These are phyloP conservation scores for Drosophila affinis DNA, from an alignment of 2,888 invertebrate species.

Conservation along the genomic window DNA sequence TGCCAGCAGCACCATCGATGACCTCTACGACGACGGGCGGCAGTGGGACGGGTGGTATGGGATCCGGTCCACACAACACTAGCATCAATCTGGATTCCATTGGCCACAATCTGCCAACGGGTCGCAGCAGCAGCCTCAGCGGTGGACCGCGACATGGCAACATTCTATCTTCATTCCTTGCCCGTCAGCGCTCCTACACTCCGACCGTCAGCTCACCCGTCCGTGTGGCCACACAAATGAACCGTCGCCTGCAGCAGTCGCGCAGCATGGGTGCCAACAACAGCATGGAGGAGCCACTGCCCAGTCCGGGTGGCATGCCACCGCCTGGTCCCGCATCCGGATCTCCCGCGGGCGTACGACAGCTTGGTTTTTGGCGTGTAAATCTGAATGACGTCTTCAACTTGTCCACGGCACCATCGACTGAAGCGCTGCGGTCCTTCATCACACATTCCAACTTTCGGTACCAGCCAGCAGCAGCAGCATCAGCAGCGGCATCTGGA, in stretches of 20 bases:
- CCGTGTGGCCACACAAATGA: conserved; percentile 54
- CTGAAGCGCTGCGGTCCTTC: conserved; percentile 78
- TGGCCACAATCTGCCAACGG: conserved; percentile 17
- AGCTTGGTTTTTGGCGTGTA: conserved; percentile 76
- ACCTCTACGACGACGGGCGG: conserved; percentile 42
- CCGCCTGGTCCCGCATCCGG: conserved; percentile 10
- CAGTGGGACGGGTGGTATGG: conserved; percentile 13
- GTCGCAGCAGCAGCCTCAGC: conserved; percentile 37
- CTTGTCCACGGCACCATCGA: conserved; percentile 76
- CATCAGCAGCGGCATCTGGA: conserved; percentile 23
- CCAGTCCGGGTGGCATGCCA: conserved; percentile 3
- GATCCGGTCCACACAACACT: conserved; percentile 29
- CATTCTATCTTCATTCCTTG: conserved; percentile 60
- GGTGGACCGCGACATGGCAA: conserved; percentile 49
- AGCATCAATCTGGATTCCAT: conserved; percentile 66
- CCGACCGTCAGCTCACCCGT: conserved; percentile 54
- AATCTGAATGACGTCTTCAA: conserved; percentile 80
- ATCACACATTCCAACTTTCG: conserved; percentile 77
- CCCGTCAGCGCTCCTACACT: conserved; percentile 62
- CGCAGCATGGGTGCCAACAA: conserved; percentile 49
- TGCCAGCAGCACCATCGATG: conserved; percentile 51
- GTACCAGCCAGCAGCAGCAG: conserved; percentile 57
- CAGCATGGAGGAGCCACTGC: conserved; percentile 49
- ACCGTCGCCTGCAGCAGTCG: conserved; percentile 58
- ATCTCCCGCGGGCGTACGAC: conserved; percentile 41